phyloP scores from a whole-genome alignment of 2,888 invertebrate species.

The Caprella mutica region DNA sequence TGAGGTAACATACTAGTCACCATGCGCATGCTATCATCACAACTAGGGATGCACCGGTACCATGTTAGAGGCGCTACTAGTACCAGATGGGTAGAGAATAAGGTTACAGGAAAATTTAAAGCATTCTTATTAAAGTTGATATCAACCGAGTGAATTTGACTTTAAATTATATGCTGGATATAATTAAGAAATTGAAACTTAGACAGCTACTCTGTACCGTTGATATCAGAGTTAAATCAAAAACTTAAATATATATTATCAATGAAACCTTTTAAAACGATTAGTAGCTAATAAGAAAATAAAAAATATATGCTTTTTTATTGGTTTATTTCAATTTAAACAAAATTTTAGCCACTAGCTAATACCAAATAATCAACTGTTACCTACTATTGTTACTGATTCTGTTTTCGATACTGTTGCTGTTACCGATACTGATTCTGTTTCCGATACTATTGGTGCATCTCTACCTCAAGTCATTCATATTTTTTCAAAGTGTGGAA shows the following conservation, averaged over 20 bases:
- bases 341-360: no score
- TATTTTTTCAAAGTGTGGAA: no score
- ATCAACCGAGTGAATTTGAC: neutral
- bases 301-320: neutral
- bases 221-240: neutral
- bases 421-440: no score
- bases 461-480: no score
- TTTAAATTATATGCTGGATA: neutral
- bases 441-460: no score
- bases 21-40: no score
- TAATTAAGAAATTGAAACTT: neutral
- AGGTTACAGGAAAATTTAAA: neutral
- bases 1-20: no score
- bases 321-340: neutral
- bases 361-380: no score
- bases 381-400: no score
- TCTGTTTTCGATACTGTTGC: no score
- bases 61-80: no score
- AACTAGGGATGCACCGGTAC: no score
- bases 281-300: neutral
- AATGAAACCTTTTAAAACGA: neutral
- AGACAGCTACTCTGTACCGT: neutral
- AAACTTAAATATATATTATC: neutral
- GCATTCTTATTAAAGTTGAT: neutral
- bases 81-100: neutral